phyloP scores from a whole-genome alignment of 2,888 invertebrate genomes.

The Ashinkailepas kermadecensis region DNA sequence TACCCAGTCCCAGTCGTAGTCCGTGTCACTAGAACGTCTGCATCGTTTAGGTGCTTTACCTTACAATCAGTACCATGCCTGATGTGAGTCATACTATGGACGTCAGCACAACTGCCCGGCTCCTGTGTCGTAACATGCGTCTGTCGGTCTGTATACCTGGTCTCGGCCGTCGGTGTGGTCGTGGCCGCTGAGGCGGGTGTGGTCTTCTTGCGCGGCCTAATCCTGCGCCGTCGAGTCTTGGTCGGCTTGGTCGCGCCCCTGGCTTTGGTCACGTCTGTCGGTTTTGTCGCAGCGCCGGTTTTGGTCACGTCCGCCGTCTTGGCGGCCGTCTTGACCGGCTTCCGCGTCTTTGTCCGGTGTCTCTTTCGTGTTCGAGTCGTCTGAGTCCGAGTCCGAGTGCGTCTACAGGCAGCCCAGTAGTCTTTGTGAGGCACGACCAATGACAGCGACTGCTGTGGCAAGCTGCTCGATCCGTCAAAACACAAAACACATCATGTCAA shows the following conservation, averaged over 20 bases:
- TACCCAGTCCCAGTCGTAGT: too few relatives aligned
- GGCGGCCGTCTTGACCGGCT: not conserved
- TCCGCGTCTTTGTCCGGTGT: not conserved
- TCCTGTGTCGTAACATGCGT: too few relatives aligned
- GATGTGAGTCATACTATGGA: too few relatives aligned
- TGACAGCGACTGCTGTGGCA: too few relatives aligned
- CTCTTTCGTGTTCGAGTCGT: not conserved
- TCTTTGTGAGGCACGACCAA: not conserved
- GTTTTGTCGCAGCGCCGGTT: not conserved
- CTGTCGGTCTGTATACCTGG: too few relatives aligned
- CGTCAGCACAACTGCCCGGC: too few relatives aligned
- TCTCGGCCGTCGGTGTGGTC: too few relatives aligned
- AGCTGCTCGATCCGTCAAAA: too few relatives aligned
- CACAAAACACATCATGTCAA: too few relatives aligned
- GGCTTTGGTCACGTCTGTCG: not conserved
- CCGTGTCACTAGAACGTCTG: too few relatives aligned
- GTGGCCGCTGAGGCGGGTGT: not conserved
- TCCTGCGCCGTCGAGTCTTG: not conserved
- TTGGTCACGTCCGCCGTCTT: not conserved
- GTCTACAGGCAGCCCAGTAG: not conserved
- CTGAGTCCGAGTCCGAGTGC: not conserved
- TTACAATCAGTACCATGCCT: too few relatives aligned
- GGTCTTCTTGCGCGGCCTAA: not conserved
- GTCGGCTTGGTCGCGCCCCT: not conserved
- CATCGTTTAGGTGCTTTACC: too few relatives aligned